Evolutionary conservation across 1,140 invertebrate species (phyloP), one percentile per base, ranked within the genome.

Genomic region (Colletes latitarsis): DNA sequence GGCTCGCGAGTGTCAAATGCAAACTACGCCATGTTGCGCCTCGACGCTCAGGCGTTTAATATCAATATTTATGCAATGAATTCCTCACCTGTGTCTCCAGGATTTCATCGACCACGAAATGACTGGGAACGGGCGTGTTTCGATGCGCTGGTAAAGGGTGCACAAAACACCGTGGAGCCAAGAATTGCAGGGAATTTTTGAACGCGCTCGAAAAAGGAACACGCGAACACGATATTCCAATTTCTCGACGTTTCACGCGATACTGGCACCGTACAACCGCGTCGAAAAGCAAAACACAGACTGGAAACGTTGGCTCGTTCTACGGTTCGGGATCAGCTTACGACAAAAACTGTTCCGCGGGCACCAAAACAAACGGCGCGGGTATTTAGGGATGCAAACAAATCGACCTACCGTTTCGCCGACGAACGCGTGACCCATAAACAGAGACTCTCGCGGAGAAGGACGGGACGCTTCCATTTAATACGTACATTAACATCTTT

Each of bases 51-150:
- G 46, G 43, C 17, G 66, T 21, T 77, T 77, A 19, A 69, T 58
- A 58, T 60, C 43, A 70, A 77, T 70, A 77, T 70, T 70, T 57
- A 9, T n/a, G 14, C 43, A 77, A 77, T 30, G 21, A 77, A 52
- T 49, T 49, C 41, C 67, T 70, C 58, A 60, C 67, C 43, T 57
- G 19, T 41, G 15, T 21, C 43, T 46, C 43, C 66, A 39, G 12
- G 55, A 77, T 43, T 49, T 69, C 64, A n/a, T 39, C 66, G 19
- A 0, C 10, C 52, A 15, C 15, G 15, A 14, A 19, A 14, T 6
- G 21, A 57, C 17, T 3, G 21, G 49, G 43, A 75, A 55, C 30
- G 21, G 4, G 30, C 4, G 30, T 14, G 9, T 12, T 9, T 46
- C 4, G 72, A 19, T 67, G 62, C n/a, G 17, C n/a, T 15, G 3